A percentile compares a stretch with the other conserved stretches of the same genome.
phyloP scores from a whole-genome alignment of 1,140 invertebrate genomes.

The Drosophila malerkotliana region DNA sequence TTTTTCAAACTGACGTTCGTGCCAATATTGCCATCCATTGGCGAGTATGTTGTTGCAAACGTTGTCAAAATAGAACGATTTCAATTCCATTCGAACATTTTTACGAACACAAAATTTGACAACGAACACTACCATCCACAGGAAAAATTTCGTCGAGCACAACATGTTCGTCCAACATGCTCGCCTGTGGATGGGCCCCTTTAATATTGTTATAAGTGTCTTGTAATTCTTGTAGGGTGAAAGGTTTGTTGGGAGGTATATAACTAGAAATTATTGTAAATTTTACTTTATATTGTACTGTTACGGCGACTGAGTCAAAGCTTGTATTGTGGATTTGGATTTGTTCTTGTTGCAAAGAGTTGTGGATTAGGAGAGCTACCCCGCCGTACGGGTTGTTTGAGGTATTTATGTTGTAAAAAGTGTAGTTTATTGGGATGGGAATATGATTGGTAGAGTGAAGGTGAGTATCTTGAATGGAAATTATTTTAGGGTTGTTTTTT shows the following conservation, averaged over 20 bases:
- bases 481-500: constrained; percentile 3
- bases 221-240: too few species aligned
- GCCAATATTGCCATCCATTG: too few species aligned
- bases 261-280: background rate
- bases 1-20: too few species aligned
- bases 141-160: too few species aligned
- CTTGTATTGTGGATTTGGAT: constrained; percentile 1
- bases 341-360: constrained; percentile 5
- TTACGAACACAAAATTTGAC: too few species aligned
- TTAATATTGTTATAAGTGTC: too few species aligned
- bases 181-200: too few species aligned
- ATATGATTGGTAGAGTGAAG: constrained; percentile 9
- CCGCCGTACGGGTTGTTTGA: constrained; percentile 4
- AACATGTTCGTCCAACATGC: too few species aligned
- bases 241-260: background rate
- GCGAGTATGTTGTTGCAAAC: too few species aligned
- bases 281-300: background rate
- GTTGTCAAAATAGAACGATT: too few species aligned
- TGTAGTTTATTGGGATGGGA: constrained; percentile 12
- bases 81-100: too few species aligned
- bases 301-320: background rate
- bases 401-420: background rate
- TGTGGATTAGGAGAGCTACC: constrained; percentile 4
- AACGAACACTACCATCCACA: too few species aligned
- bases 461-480: constrained; percentile 1